These are phyloP conservation scores for Hypothenemus hampei DNA, from an alignment of 1,140 invertebrate species.

Conservation along the genomic window DNA sequence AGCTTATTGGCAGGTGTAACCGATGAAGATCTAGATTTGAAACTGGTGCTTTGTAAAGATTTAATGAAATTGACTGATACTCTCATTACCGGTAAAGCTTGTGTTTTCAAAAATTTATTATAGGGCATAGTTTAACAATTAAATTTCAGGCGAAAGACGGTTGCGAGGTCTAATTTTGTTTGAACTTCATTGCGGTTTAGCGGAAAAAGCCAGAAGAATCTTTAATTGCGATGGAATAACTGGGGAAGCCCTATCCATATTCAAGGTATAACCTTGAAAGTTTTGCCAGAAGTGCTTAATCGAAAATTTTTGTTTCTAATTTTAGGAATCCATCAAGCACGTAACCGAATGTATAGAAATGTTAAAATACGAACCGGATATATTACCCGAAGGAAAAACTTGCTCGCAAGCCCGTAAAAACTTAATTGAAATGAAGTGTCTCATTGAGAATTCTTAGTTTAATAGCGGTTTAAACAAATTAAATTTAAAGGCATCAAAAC, in stretches of 20 bases:
- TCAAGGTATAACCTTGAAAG: background rate
- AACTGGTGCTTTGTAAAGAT: slow-evolving; percentile 59
- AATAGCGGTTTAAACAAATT: no score
- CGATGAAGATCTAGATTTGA: slow-evolving; percentile 57
- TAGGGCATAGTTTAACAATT: background rate
- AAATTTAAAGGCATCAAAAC: no score
- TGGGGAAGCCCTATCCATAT: background rate
- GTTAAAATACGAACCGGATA: slow-evolving; percentile 53
- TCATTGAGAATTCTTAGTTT: no score
- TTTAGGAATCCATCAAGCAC: slow-evolving; percentile 50
- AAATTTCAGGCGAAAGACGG: slow-evolving; percentile 59
- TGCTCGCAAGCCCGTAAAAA: slow-evolving; percentile 51
- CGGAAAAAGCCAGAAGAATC: slow-evolving; percentile 57
- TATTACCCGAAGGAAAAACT: slow-evolving; percentile 56
- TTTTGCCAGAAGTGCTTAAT: background rate
- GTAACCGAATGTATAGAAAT: slow-evolving; percentile 49
- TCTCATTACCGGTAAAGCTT: slow-evolving; percentile 60
- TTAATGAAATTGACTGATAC: slow-evolving; percentile 56
- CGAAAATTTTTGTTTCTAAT: background rate
- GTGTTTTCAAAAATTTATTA: background rate
- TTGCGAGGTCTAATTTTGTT: slow-evolving; percentile 63
- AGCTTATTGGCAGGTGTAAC: no score
- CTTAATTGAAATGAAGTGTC: slow-evolving; percentile 27
- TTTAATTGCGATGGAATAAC: slow-evolving; percentile 11
- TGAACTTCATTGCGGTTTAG: slow-evolving; percentile 65